Conservation (phyloP, 2,113 vertebrate species). For the Poeciliopsis prolifica region DNA sequence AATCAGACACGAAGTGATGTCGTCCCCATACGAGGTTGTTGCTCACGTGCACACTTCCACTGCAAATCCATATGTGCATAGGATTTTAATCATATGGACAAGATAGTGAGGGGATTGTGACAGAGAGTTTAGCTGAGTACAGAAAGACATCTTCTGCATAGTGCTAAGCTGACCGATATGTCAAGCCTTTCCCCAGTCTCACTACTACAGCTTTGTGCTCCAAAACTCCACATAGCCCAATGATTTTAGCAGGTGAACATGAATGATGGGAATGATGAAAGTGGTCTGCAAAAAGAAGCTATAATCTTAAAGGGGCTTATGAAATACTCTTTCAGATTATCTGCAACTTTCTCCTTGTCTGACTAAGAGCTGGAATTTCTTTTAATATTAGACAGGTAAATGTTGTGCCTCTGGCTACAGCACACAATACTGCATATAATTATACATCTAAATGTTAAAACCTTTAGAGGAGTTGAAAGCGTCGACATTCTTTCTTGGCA, state of each 20-base stretch:
- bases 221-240: too few species aligned
- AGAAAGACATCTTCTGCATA: too few species aligned
- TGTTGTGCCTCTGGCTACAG: slow-evolving; percentile 30
- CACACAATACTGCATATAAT: slow-evolving; percentile 45
- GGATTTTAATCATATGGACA: too few species aligned
- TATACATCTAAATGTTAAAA: slow-evolving; percentile 63
- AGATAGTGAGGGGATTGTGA: too few species aligned
- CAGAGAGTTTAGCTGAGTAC: too few species aligned
- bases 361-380: slow-evolving; percentile 28
- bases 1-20: neutral
- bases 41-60: neutral
- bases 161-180: too few species aligned
- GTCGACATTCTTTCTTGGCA: slow-evolving; percentile 63
- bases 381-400: slow-evolving; percentile 25
- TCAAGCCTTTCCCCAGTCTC: too few species aligned
- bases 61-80: too few species aligned
- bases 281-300: too few species aligned
- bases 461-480: slow-evolving; percentile 49
- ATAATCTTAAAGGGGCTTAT: neutral
- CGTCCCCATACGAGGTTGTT: neutral
- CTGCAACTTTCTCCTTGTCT: slow-evolving; percentile 2
- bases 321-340: slow-evolving; percentile 2
- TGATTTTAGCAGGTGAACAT: too few species aligned
- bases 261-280: too few species aligned
- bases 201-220: too few species aligned